Evolutionary conservation across 2,888 invertebrate genomes (phyloP), one percentile per base, ranked within the genome.

Genomic region (Papilio gigon): DNA sequence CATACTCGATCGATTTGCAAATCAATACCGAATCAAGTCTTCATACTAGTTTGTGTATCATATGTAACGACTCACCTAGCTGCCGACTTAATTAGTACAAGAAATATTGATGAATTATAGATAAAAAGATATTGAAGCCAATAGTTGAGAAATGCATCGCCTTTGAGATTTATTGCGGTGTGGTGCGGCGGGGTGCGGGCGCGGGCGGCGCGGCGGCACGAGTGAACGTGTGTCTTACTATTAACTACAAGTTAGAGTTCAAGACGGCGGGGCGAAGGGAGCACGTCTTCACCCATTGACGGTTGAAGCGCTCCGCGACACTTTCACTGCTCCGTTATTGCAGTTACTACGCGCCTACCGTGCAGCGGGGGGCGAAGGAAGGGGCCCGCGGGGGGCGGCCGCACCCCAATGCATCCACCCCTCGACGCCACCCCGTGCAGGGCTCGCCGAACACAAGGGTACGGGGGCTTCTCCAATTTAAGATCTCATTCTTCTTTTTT

Each of bases 291-390:
- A 86, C 89, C 90, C 91, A 92, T 92, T 92, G 91, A 92, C 91
- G 90, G 90, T 90, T 90, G 90, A 87, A 89, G 88, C 91, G 83
- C 80, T 84, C 88, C 90, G 89, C 90, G 91, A 92, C 91, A 92
- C 91, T 92, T 92, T 92, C 91, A 91, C 91, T 92, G 86, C 89
- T 87, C 90, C 87, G 91, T 88, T 91, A 90, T 90, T 90, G 90
- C 91, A 90, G 89, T 87, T 87, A 91, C 90, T 91, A 90, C 90
- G 90, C 90, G 91, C 91, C 91, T 90, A 90, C 86, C 82, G 85
- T 85, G 84, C 86, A 85, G 77, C 82, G 84, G 85, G 84, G 83
- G 83, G 76, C 78, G 82, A 80, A 74, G 71, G 77, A 79, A 80
- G 84, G 83, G 82, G 53, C 30, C 30, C 53, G 53, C 30, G 30